Base-by-base conservation (phyloP, 2,888 invertebrate species). In the Argyra leucocephala region DNA sequence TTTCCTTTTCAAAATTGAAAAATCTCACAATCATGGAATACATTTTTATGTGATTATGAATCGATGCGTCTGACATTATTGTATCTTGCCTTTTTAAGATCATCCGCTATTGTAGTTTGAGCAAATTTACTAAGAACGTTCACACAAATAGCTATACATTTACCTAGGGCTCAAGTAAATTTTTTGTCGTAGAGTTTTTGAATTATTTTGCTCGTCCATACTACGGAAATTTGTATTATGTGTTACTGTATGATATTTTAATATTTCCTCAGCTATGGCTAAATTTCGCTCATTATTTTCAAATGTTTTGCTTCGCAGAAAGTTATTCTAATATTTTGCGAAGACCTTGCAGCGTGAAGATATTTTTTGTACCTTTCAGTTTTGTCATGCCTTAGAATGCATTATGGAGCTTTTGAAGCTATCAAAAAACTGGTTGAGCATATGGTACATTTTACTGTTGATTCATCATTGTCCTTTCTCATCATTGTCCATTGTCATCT, bases 1-100 rank as follows among this genome's bases (percentile, higher is more conserved):
- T n/a, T n/a, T n/a, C n/a, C n/a, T n/a, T n/a, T n/a, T n/a, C n/a
- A n/a, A n/a, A n/a, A n/a, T n/a, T n/a, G n/a, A 57, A 57, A 57
- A 57, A 57, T 36, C 63, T 63, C 10, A 63, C 67, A 66, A 68
- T 37, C 23, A 61, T 68, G 57, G 68, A 68, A 65, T 69, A 69
- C 22, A 69, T 59, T 69, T 70, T 70, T 22, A 65, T 70, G 67
- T 69, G 67, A 57, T 69, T 69, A n/a, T n/a, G n/a, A n/a, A n/a
- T n/a, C 62, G 67, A 69, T 57, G 67, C 64, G 66, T 70, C 69
- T 61, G 67, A 67, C 22, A 65, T 63, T 57, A 65, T 22, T 10
- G 64, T 61, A 63, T 62, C n/a, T 21, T 12, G 23, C 63, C 15
- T 58, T 31, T 63, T 23, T 26, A 2, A 58, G 26, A 58, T 63